Evolutionary conservation across 2,888 invertebrate species (phyloP).

Genomic region (Maniola hyperantus): DNA sequence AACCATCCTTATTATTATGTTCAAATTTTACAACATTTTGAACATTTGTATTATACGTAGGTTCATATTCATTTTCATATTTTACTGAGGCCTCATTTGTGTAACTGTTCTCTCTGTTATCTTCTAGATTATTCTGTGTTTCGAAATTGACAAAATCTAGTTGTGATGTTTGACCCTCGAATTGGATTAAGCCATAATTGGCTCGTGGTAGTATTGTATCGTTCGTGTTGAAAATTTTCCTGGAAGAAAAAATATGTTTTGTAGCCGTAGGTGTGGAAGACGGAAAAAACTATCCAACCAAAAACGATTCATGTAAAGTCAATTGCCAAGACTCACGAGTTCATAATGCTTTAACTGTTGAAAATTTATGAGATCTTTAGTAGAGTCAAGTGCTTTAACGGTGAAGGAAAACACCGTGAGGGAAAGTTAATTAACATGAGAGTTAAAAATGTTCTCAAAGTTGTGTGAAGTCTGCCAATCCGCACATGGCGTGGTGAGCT

Average conservation of each 20-base stretch:
- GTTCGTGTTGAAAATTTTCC: conserved; percentile 43
- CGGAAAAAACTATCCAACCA: neutral
- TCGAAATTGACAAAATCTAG: conserved; percentile 16
- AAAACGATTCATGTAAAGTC: too few species aligned
- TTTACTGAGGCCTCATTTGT: neutral
- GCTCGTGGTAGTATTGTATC: conserved; percentile 40
- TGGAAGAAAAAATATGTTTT: conserved; percentile 26
- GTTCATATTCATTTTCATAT: conserved; percentile 15
- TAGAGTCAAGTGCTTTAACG: too few species aligned
- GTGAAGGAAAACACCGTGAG: too few species aligned
- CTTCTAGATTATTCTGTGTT: neutral
- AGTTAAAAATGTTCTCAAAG: too few species aligned
- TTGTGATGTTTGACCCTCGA: conserved; percentile 28
- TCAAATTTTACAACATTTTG: conserved; percentile 35
- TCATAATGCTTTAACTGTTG: too few species aligned
- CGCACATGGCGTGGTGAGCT: too few species aligned
- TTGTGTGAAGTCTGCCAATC: too few species aligned
- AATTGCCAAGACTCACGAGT: too few species aligned
- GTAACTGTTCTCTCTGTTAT: neutral
- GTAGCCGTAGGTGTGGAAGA: neutral
- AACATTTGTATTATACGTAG: neutral
- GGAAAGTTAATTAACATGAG: too few species aligned
- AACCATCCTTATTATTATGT: conserved; percentile 22
- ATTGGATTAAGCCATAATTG: conserved; percentile 42
- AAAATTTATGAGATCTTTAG: too few species aligned